Conservation (phyloP, 2,797 vertebrate genomes). For the Lepilemur ruficaudatus region DNA sequence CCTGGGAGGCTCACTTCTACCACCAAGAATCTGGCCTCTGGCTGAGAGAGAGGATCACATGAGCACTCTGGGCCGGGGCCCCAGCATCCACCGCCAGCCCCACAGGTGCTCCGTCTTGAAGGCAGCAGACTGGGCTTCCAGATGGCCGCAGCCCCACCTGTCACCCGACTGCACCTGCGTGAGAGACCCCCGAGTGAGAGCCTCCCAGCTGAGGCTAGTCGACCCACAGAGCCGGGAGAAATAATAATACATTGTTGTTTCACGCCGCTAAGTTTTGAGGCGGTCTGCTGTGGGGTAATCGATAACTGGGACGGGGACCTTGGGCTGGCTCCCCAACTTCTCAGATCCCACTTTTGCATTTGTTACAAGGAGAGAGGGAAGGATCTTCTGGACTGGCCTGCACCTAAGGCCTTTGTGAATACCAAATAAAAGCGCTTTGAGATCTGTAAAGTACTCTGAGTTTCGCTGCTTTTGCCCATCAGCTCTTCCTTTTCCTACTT, state of each 20-base stretch:
- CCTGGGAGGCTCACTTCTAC: fast-evolving
- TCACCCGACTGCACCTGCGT: fast-evolving
- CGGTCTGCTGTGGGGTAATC: background rate
- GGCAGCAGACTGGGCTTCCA: no score
- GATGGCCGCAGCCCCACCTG: background rate
- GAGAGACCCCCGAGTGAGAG: background rate
- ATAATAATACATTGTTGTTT: fast-evolving
- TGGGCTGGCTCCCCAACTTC: background rate
- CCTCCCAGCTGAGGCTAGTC: background rate
- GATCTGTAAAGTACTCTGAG: background rate
- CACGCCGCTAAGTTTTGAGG: background rate
- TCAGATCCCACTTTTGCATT: background rate
- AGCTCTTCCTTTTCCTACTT: background rate
- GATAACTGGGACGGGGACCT: no score
- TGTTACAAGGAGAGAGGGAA: background rate
- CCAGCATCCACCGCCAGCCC: fast-evolving
- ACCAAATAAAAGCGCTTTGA: background rate
- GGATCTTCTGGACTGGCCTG: background rate
- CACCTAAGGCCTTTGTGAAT: background rate
- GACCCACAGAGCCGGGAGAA: background rate
- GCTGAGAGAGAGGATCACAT: fast-evolving
- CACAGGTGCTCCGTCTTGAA: fast-evolving
- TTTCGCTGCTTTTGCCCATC: background rate
- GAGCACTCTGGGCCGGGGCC: fast-evolving
- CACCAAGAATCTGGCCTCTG: background rate